phyloP scores from a whole-genome alignment of 2,888 invertebrate genomes.

The Luffia ferchaultella region DNA sequence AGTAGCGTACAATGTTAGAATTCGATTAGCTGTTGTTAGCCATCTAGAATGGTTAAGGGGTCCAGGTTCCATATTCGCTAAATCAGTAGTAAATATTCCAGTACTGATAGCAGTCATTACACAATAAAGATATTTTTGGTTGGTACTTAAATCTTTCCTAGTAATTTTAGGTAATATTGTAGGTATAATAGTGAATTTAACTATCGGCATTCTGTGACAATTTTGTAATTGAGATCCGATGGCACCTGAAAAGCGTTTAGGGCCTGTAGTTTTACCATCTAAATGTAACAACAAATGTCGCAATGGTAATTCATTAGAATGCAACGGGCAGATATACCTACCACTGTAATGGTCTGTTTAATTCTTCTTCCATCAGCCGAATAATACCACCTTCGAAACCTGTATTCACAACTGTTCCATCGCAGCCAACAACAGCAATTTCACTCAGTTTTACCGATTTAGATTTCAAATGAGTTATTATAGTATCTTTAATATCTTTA shows the following conservation, averaged over 20 bases:
- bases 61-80: background rate
- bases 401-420: constrained; percentile 16
- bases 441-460: too few species aligned
- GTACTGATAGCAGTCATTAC: background rate
- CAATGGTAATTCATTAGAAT: constrained; percentile 16
- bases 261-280: constrained; percentile 16
- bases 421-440: constrained; percentile 14
- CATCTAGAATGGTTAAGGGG: constrained; percentile 7
- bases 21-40: constrained; percentile 8
- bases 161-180: constrained; percentile 1
- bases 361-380: constrained; percentile 14
- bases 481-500: too few species aligned
- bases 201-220: constrained; percentile 10
- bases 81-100: background rate
- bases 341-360: constrained; percentile 17
- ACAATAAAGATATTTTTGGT: constrained; percentile 16
- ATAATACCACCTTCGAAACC: constrained; percentile 15
- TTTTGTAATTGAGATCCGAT: constrained; percentile 13
- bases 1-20: constrained; percentile 2
- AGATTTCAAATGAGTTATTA: too few species aligned
- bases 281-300: constrained; percentile 16
- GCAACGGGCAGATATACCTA: constrained; percentile 12
- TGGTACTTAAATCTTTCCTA: constrained; percentile 13
- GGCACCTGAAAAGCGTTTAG: constrained; percentile 11
- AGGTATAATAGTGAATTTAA: too few species aligned